Percentiles rank a stretch among this genome's conserved stretches.
Conservation (phyloP, 2,797 vertebrate species). For the Rhyacichthys aspro region DNA sequence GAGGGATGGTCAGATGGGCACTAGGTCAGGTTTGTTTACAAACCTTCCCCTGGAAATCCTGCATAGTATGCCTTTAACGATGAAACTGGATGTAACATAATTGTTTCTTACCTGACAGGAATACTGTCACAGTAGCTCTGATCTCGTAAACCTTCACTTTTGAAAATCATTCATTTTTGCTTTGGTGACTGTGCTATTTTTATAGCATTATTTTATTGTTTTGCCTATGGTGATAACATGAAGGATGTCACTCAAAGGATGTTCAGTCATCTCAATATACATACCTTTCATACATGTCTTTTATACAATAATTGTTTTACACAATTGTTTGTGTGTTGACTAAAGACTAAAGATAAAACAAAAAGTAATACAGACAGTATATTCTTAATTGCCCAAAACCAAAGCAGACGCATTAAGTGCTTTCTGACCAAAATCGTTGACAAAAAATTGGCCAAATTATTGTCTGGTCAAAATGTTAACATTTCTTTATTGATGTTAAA, state of each 20-base stretch:
- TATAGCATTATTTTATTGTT: constrained; percentile 23
- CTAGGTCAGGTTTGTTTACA: too few relatives aligned
- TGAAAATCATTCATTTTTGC: constrained; percentile 25
- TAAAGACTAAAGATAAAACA: constrained; percentile 27
- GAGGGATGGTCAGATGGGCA: too few relatives aligned
- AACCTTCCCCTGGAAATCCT: neutral
- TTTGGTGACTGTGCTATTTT: constrained; percentile 21
- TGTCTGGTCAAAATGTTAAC: too few relatives aligned
- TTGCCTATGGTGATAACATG: constrained; percentile 29
- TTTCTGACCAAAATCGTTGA: too few relatives aligned
- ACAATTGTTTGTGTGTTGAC: constrained; percentile 23
- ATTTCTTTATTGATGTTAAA: too few relatives aligned
- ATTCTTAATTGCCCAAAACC: too few relatives aligned
- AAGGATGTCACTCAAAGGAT: constrained; percentile 19
- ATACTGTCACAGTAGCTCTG: too few relatives aligned
- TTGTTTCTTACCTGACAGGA: too few relatives aligned
- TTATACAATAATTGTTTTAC: constrained; percentile 43
- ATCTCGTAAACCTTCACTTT: constrained; percentile 24
- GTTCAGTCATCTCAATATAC: constrained; percentile 19
- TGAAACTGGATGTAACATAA: too few relatives aligned
- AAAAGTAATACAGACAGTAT: neutral
- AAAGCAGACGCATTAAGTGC: constrained; percentile 2
- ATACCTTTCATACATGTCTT: too few relatives aligned
- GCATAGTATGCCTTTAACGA: neutral
- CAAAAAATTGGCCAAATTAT: too few relatives aligned